Conservation (phyloP, 2,888 invertebrate genomes). For the Phyto melanocephala region DNA sequence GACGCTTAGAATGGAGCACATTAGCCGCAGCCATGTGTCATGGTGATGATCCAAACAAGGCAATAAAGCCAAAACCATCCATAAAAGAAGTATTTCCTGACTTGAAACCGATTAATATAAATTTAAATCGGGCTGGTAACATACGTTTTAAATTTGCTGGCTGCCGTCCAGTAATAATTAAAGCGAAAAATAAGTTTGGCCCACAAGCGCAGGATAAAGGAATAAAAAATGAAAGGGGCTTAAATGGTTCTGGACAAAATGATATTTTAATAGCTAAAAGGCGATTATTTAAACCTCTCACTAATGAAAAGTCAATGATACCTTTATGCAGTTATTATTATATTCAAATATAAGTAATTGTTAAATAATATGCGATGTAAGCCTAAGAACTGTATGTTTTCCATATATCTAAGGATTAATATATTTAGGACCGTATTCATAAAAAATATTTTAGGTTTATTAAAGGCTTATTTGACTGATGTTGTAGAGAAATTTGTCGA, state of each 20-base stretch:
- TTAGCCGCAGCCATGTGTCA: conserved; percentile 74
- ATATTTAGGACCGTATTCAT: too few relatives aligned
- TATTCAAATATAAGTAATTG: conserved; percentile 68
- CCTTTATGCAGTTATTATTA: conserved; percentile 73
- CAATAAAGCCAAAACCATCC: conserved; percentile 70
- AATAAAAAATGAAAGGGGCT: conserved; percentile 4
- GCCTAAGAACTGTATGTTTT: too few relatives aligned
- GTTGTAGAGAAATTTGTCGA: too few relatives aligned
- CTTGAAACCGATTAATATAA: conserved; percentile 70
- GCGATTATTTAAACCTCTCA: conserved; percentile 75
- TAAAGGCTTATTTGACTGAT: too few relatives aligned
- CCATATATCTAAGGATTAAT: too few relatives aligned
- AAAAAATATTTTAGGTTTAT: too few relatives aligned
- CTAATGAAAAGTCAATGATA: conserved; percentile 71
- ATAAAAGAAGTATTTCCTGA: conserved; percentile 72
- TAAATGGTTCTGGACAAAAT: conserved; percentile 64
- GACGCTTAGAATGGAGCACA: conserved; percentile 74
- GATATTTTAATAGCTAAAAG: conserved; percentile 76
- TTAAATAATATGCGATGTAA: background rate
- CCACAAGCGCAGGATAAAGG: background rate
- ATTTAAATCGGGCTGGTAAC: conserved; percentile 72
- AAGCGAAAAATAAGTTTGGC: conserved; percentile 68
- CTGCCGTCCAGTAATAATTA: conserved; percentile 74
- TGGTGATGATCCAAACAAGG: conserved; percentile 75
- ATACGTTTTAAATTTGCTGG: conserved; percentile 78